Evolutionary conservation across 2,113 vertebrate genomes (phyloP), one percentile per base, ranked within the genome.

Genomic region (Drymodes brunneopygia): DNA sequence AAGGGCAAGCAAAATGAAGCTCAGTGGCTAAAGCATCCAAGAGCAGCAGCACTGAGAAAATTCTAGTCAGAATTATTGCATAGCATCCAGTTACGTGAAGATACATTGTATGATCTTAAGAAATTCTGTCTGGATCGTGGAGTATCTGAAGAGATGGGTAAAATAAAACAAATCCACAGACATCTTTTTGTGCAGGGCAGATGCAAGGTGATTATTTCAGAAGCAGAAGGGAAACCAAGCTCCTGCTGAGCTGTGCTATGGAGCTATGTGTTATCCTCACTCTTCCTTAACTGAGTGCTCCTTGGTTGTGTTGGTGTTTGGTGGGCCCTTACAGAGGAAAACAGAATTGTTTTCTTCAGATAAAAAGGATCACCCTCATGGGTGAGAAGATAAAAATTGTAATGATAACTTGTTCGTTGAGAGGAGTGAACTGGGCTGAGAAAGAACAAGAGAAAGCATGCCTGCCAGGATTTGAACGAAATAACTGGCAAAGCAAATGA

Each of bases 261-360:
- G 60, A 45, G 16, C 15, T 51, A 1, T 0, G 1, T 33, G 14
- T 42, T 48, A 36, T 23, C 29, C 27, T 67, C 61, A 1, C 27
- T 56, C 7, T 42, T 18, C 18, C 44, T 56, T 33, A 21, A 9
- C 0, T 17, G 51, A 70, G 48, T 15, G 22, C 7, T 67, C 0
- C 1, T 54, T 85, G 61, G 42, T 50, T 54, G 38, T 36, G 24
- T 42, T 79, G 47, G 19, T 24, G 24, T 45, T 61, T 7, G 3
- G 13, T 48, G 12, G 33, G 31, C 4, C 28, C 50, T 57, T 27
- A 13, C 33, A 60, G n/a, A 62, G 35, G 44, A 33, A 79, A 42
- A 66, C 13, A 31, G 3, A 53, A 61, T 35, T 36, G 7, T 74
- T 90, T 60, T n/a, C 35, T 44, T 86, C 8, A 2, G 8, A 15